Evolutionary conservation across 92 coral and sea anemone genomes (phyloP), one percentile per base, ranked within the genome.

Genomic region (Parazoanthus swiftii): DNA sequence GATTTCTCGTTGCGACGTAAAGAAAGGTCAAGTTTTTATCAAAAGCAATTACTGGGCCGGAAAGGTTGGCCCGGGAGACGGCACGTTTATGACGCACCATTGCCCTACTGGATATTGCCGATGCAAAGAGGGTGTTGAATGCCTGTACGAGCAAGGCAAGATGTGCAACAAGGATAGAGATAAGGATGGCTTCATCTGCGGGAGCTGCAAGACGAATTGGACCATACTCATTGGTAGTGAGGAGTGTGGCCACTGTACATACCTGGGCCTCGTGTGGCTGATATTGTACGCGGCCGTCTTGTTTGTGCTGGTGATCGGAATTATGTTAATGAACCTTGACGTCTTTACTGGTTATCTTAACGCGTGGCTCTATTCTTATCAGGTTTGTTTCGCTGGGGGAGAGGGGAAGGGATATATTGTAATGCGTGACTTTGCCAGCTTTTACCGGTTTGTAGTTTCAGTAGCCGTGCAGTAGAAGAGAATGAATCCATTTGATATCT

Each of bases 341-440:
- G 92, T 92, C 26, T 96, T 96, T 81, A 94, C 98, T 16, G 95
- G 96, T 5, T 96, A 96, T 68, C 86, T 96, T 70, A 94, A 94
- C 77, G 98, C 95, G 73, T 96, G 98, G 96, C 80, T 96, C 58
- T 96, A 96, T 82, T 94, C 96, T n/a, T 96, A 96, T 82, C 98
- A 96, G 81, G 98, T 96, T 66, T 85, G 76, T 37, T 26, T 13
- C 25, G 6, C 7, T 18, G 59, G 59, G 59, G 59, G 4, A 54
- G 20, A 13, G 13, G 59, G 0, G 59, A 54, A 1, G 16, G 18
- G 59, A 2, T 54, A 2, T 54, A 13, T 54, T 14, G 4, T 11
- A 54, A 54, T 13, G 20, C 59, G 20, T 13, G 18, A 15, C 16
- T 13, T 14, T 54, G 9, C 3, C 3, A 54, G 20, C 59, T 15